Evolutionary conservation across 2,888 invertebrate species (phyloP), one percentile per base, ranked within the genome.

Genomic region (Andrena bicolor): DNA sequence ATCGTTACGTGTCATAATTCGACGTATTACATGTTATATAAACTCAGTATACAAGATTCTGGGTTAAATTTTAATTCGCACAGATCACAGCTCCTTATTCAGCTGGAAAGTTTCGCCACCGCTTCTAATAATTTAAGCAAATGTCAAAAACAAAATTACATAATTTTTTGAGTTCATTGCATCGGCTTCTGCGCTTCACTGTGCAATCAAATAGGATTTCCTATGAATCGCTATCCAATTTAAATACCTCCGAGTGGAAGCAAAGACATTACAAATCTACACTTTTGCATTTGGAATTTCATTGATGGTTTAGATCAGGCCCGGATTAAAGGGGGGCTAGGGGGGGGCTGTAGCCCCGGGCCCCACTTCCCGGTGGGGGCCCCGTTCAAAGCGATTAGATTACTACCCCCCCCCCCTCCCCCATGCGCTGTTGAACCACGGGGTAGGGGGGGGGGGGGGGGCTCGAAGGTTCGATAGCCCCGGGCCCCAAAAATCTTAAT

Each of bases 1-100:
- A 58, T 58, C 49, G 69, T 72, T 58, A 73, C 61, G 58, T 68
- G 56, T 64, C 66, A 73, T 81, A 85, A 85, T 53, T 74, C 35
- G 41, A 28, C 23, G 48, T 35, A 16, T 60, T 30, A 32, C 16
- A 56, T 48, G 60, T 81, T 85, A 78, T 41, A 70, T 73, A 78
- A 78, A 65, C 23, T 30, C 51, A 53, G 8, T 28, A 60, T 49
- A 26, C 20, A 26, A 53, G 16, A 48, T 68, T 48, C 26, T 32
- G 23, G 30, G n/a, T 2, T 26, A 16, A 58, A 32, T 79, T 20
- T 20, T 58, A 66, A 72, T 66, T 72, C 53, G 0, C 73, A 41
- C 1, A 51, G 32, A 68, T 68, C 53, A 35, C 41, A 35, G 6
- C 30, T 35, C 23, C 13, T 60, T 26, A 7, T 8, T 58, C 69